phyloP scores from a whole-genome alignment of 2,797 vertebrate genomes.

The Propithecus deckenii region DNA sequence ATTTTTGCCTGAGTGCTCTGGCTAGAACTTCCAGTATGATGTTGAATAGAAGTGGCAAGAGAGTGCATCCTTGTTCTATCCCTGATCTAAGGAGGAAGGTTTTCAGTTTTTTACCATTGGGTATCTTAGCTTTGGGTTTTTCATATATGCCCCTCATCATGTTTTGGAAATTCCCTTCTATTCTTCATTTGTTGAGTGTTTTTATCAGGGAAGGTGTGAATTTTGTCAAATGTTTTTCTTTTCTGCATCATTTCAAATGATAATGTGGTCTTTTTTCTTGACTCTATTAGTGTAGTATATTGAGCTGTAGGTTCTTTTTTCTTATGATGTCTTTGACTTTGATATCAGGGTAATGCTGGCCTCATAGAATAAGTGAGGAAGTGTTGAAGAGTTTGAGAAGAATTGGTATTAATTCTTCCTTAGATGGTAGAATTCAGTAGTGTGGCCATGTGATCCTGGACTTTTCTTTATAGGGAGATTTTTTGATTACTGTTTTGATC shows the following conservation, averaged over 20 bases:
- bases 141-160: not conserved
- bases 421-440: not conserved
- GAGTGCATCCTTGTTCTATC: not conserved
- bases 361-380: not conserved
- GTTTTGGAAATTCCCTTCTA: constrained; percentile 2
- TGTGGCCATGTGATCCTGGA: not conserved
- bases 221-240: not conserved
- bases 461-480: not conserved
- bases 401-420: not conserved
- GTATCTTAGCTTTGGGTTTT: not conserved
- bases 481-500: not conserved
- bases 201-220: not conserved
- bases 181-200: not conserved
- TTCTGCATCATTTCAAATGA: constrained; percentile 19
- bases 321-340: constrained; percentile 8
- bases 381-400: not conserved
- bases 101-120: constrained; percentile 8
- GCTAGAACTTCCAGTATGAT: not conserved
- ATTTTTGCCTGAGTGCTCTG: not conserved
- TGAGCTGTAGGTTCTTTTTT: not conserved
- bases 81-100: not conserved
- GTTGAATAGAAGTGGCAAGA: constrained; percentile 14
- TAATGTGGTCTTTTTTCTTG: not conserved
- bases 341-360: not conserved
- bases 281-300: not conserved